Evolutionary conservation across 2,888 invertebrate species (phyloP), one percentile per base, ranked within the genome.

Genomic region (Dicroscelio sp.): DNA sequence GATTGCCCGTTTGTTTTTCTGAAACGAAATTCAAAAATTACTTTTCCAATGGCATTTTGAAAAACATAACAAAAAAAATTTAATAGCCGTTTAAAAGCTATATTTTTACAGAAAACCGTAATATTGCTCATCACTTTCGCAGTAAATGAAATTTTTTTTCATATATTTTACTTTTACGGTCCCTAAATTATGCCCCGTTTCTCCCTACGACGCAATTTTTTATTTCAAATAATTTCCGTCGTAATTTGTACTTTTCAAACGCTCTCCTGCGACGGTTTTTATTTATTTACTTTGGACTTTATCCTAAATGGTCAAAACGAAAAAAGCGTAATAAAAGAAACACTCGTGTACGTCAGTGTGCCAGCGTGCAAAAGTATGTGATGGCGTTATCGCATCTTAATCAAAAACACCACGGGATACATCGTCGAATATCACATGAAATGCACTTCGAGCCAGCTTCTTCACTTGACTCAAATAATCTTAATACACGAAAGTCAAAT

Each of bases 401-500:
- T 89, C 89, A 89, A 80, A 85, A 85, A 85, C 89, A 79, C 89
- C 80, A 78, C 89, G 80, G 89, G 89, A 89, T 71, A 80, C 89
- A 79, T 85, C 89, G 79, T 85, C 85, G 85, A 89, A 80, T 85
- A 84, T 85, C 75, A 84, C 88, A 78, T 79, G 84, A 84, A 84
- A 88, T 84, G 38, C 78, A 88, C 78, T 79, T 71, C 38, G 35
- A 60, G 35, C 23, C 60, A 69, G 87, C 86, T 86, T 79, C 71
- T 86, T 79, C 71, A 86, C 80, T 86, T 73, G 63, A 75, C 14
- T 82, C 65, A 75, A 82, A 87, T 82, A 76, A 82, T 73, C 55
- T 86, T 52, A 65, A 73, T 65, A 75, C 63, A 31, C 33, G n/a
- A 86, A 76, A 58, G 67, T 69, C 67, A 78, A 85, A 85, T 71